A percentile compares a stretch with the other conserved stretches of the same genome.
Conservation (phyloP, 2,888 invertebrate species). For the Xylota segnis region DNA sequence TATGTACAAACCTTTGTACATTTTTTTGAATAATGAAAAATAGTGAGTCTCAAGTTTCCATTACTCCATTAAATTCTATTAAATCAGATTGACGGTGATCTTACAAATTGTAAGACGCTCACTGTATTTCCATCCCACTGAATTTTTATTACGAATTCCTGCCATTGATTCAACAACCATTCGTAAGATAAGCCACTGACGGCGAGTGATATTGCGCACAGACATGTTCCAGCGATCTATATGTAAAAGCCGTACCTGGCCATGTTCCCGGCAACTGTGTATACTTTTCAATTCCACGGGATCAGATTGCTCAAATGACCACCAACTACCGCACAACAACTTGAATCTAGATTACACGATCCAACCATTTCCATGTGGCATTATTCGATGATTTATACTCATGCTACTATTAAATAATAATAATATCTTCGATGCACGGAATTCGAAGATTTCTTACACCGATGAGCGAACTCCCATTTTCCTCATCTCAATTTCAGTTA, state of each 20-base stretch:
- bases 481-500: constrained; percentile 63
- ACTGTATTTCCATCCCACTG: constrained; percentile 63
- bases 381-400: constrained; percentile 76
- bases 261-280: constrained; percentile 19
- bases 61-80: constrained; percentile 61
- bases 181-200: constrained; percentile 68
- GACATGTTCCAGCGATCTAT: constrained; percentile 47
- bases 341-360: constrained; percentile 73
- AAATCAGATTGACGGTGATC: constrained; percentile 69
- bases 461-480: constrained; percentile 34
- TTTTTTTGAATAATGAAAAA: constrained; percentile 2
- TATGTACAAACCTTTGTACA: neutral
- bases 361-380: constrained; percentile 68
- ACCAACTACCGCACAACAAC: constrained; percentile 65
- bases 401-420: constrained; percentile 76
- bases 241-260: constrained; percentile 16
- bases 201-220: constrained; percentile 62
- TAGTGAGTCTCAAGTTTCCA: constrained; percentile 37
- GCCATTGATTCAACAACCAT: constrained; percentile 60
- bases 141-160: constrained; percentile 64
- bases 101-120: constrained; percentile 73
- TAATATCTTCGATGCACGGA: constrained; percentile 76
- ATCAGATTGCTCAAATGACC: constrained; percentile 76
- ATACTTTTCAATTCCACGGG: constrained; percentile 63
- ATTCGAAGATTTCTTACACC: constrained; percentile 66